phyloP scores from a whole-genome alignment of 2,888 invertebrate species.

The Perithous albicinctus region DNA sequence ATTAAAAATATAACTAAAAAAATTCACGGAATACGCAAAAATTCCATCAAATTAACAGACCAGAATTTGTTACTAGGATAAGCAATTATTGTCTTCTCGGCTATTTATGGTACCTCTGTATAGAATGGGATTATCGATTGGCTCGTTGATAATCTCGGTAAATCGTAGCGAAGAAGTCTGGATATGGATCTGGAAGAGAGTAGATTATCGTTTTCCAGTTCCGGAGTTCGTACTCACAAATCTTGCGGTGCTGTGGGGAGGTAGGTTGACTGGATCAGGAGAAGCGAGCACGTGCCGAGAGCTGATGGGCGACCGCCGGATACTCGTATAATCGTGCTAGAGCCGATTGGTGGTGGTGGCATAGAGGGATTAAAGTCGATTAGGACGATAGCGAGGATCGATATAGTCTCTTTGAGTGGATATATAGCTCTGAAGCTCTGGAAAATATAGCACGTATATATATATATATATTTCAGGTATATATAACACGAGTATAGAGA shows the following conservation, averaged over 20 bases:
- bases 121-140: conserved; percentile 29
- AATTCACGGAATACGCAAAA: too few species aligned
- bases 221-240: too few species aligned
- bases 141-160: conserved; percentile 25
- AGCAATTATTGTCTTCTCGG: not conserved
- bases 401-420: conserved; percentile 10
- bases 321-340: conserved; percentile 40
- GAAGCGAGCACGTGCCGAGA: conserved; percentile 41
- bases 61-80: too few species aligned
- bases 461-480: too few species aligned
- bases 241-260: not conserved
- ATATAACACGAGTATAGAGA: too few species aligned
- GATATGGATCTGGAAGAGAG: conserved; percentile 32
- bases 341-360: conserved; percentile 38
- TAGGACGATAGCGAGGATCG: conserved; percentile 44
- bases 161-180: not conserved
- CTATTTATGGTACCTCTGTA: not conserved
- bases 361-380: conserved; percentile 55
- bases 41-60: too few species aligned
- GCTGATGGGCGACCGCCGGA: conserved; percentile 40
- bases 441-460: conserved; percentile 15
- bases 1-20: too few species aligned
- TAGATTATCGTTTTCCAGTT: conserved; percentile 37
- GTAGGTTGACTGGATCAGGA: conserved; percentile 22
- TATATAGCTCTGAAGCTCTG: not conserved